Conservation (phyloP, 2,797 vertebrate genomes). For the Knipowitschia caucasica region DNA sequence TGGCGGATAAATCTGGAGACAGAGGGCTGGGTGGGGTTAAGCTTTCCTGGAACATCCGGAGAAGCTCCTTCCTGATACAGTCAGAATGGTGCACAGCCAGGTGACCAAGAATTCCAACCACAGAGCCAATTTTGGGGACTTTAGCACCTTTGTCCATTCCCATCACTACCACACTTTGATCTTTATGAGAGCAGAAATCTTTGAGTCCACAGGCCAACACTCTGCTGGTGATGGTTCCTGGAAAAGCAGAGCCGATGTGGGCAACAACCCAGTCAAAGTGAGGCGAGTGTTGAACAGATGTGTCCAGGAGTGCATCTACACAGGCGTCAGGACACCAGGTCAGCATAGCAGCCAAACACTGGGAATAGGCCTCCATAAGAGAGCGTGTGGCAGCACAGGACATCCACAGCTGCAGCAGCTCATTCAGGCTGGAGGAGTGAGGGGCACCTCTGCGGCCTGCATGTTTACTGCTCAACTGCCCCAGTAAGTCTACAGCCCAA, state of each 20-base stretch:
- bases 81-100: slow-evolving; percentile 86
- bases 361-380: slow-evolving; percentile 92
- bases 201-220: slow-evolving; percentile 93
- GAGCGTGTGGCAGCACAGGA: slow-evolving; percentile 86
- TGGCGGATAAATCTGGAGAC: slow-evolving; percentile 64
- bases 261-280: slow-evolving; percentile 98
- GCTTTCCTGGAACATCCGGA: slow-evolving; percentile 92
- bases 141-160: slow-evolving; percentile 74
- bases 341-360: slow-evolving; percentile 89
- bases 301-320: slow-evolving; percentile 90
- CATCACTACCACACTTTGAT: slow-evolving; percentile 54
- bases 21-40: slow-evolving; percentile 71
- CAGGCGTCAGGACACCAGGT: slow-evolving; percentile 91
- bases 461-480: slow-evolving; percentile 92
- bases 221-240: slow-evolving; percentile 90
- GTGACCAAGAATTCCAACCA: slow-evolving; percentile 92
- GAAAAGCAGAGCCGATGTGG: slow-evolving; percentile 95
- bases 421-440: slow-evolving; percentile 85
- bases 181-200: slow-evolving; percentile 87
- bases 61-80: slow-evolving; percentile 90
- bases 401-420: slow-evolving; percentile 95
- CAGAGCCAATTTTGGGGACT: slow-evolving; percentile 90
- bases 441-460: slow-evolving; percentile 84
- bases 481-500: slow-evolving; percentile 93
- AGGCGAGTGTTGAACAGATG: slow-evolving; percentile 91